Conservation (phyloP, 2,113 vertebrate genomes). For the Lepus timidus region DNA sequence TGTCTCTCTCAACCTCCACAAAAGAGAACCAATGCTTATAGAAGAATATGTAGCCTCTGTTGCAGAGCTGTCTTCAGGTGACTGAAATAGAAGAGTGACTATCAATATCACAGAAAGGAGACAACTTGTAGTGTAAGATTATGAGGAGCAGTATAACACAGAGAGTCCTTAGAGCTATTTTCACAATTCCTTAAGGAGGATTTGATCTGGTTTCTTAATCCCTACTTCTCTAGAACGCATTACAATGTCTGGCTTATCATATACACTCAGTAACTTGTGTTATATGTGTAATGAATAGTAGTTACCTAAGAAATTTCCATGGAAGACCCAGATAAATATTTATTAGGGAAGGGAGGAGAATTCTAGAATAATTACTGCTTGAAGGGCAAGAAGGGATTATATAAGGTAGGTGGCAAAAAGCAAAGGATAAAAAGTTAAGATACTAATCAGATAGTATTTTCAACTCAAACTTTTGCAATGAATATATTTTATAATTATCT, state of each 20-base stretch:
- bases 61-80: not conserved
- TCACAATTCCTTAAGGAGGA: not conserved
- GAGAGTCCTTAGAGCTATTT: not conserved
- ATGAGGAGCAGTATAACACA: not conserved
- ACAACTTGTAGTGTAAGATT: not conserved
- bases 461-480: not conserved
- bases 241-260: not conserved
- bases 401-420: not conserved
- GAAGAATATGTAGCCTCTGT: not conserved
- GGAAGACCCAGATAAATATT: not conserved
- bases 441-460: not conserved
- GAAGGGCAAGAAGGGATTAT: not conserved
- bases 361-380: conserved; percentile 16
- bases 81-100: not conserved
- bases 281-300: not conserved
- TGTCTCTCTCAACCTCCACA: too few relatives aligned
- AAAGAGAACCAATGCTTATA: not conserved
- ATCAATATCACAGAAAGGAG: not conserved
- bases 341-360: not conserved
- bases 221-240: not conserved
- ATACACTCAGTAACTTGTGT: not conserved
- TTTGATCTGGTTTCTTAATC: not conserved
- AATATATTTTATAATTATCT: not conserved
- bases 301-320: not conserved
- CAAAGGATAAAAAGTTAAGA: not conserved